Evolutionary conservation across 2,113 vertebrate species (phyloP), one percentile per base, ranked within the genome.

Genomic region (Cinclus cinclus): DNA sequence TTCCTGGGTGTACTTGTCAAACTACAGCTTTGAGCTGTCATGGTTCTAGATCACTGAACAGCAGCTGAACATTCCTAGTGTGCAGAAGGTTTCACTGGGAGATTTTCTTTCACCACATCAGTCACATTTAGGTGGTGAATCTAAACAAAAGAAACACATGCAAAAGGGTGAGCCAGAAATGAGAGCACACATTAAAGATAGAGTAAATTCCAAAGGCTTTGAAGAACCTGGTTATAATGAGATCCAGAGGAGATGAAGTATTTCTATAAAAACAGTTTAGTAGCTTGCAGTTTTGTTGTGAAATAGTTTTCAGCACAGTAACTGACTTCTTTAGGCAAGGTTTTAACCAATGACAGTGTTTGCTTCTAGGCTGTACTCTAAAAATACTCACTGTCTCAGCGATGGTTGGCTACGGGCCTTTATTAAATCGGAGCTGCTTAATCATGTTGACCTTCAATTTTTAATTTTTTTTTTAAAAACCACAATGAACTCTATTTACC

Each of bases 281-380:
- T 98, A 96, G 98, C 97, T 97, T 98, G 97, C 98, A 98, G 98
- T 98, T 98, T 98, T 97, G 96, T 98, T 95, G 97, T 98, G 97
- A 97, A 97, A 97, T 98, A 98, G 98, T 96, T 98, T 97, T 97
- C 94, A 96, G 98, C 96, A 98, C 98, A 98, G 98, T 98, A 97
- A 98, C 97, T 98, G 97, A 98, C 97, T 98, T 98, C 96, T 96
- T 98, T 98, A 97, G 97, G 94, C 97, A 97, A 97, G 97, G 98
- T 98, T 98, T 98, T 98, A 98, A 98, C 97, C 98, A 97, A 97
- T 98, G 98, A 97, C 97, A 98, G 98, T 98, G 98, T 98, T 98
- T 98, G 98, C 98, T 97, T 98, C 97, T 98, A 98, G 98, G 96
- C 97, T 94, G 92, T 97, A 96, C 92, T 98, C 97, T 98, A 96